These are phyloP conservation scores for Unio pictorum DNA, from an alignment of 2,888 invertebrate genomes.

Conservation along the genomic window DNA sequence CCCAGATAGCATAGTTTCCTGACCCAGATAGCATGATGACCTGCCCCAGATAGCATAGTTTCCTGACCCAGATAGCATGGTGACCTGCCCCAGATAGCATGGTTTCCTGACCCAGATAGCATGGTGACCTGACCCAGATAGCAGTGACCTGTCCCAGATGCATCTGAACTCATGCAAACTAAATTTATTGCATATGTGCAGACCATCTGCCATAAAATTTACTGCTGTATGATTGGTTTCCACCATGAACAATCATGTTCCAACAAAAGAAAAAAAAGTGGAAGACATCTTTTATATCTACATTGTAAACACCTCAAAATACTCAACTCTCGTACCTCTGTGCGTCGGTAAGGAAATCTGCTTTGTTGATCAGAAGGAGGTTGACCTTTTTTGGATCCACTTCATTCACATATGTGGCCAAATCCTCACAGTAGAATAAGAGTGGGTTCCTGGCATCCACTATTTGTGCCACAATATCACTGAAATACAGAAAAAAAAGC, in stretches of 20 bases:
- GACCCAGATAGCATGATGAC: too few relatives aligned
- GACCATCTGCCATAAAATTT: too few relatives aligned
- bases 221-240: background rate
- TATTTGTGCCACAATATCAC: slow-evolving; percentile 93
- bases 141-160: too few relatives aligned
- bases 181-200: too few relatives aligned
- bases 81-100: too few relatives aligned
- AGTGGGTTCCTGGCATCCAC: slow-evolving; percentile 97
- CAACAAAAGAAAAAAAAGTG: background rate
- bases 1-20: too few relatives aligned
- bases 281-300: slow-evolving; percentile 5
- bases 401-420: slow-evolving; percentile 89
- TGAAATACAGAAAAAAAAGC: slow-evolving; percentile 65
- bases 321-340: slow-evolving; percentile 77
- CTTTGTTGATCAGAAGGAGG: slow-evolving; percentile 93
- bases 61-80: too few relatives aligned
- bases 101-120: too few relatives aligned
- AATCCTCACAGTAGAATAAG: slow-evolving; percentile 91
- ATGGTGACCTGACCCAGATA: too few relatives aligned
- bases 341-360: slow-evolving; percentile 87
- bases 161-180: too few relatives aligned
- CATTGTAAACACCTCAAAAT: background rate
- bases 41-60: too few relatives aligned
- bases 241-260: too few relatives aligned
- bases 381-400: slow-evolving; percentile 81